Evolutionary conservation across 2,797 vertebrate species (phyloP).

Genomic region (Corythornis leucogaster): DNA sequence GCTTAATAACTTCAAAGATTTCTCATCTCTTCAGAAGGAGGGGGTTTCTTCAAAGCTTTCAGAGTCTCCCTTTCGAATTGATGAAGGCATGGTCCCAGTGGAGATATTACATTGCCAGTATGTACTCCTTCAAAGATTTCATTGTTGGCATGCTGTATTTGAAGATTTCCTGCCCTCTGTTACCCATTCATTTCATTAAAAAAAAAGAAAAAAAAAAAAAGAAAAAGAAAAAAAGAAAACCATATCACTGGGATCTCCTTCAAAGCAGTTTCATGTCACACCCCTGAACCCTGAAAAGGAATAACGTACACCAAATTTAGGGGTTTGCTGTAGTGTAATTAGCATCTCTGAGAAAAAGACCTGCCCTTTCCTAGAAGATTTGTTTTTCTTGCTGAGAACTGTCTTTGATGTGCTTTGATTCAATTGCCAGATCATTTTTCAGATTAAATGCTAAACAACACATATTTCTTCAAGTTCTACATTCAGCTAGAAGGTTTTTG

Average conservation of each 20-base stretch:
- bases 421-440: conserved; percentile 38
- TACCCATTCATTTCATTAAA: conserved; percentile 37
- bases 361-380: conserved; percentile 17
- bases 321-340: conserved; percentile 38
- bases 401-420: conserved; percentile 51
- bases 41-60: conserved; percentile 70
- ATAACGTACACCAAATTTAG: neutral
- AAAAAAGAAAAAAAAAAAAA: neutral
- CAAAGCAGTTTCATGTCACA: conserved; percentile 51
- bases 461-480: conserved; percentile 8
- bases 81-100: conserved; percentile 62
- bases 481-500: neutral
- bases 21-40: conserved; percentile 51
- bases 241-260: conserved; percentile 36
- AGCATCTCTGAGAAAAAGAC: conserved; percentile 21
- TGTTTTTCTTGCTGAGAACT: conserved; percentile 34
- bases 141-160: conserved; percentile 67
- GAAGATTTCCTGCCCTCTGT: conserved; percentile 65
- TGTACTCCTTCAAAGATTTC: conserved; percentile 66
- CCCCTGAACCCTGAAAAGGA: neutral
- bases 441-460: conserved; percentile 45
- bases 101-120: conserved; percentile 47
- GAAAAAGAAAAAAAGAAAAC: neutral
- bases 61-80: conserved; percentile 57
- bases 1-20: conserved; percentile 73